Conservation (phyloP, 2,113 vertebrate species). For the Athene cunicularia region DNA sequence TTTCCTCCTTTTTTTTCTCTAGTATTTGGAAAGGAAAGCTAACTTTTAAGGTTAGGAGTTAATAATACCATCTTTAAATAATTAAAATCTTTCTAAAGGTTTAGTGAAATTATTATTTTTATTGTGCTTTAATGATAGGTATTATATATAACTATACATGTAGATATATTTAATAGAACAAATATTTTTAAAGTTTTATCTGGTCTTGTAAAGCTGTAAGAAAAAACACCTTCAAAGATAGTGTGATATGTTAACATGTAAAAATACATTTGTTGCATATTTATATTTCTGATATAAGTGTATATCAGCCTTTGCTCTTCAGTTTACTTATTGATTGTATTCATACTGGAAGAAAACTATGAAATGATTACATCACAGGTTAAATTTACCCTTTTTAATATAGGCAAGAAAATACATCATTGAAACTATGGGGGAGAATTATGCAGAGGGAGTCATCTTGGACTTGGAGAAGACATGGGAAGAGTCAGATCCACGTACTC, state of each 20-base stretch:
- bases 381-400: neutral
- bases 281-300: neutral
- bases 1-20: neutral
- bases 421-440: conserved; percentile 88
- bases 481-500: conserved; percentile 88
- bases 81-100: neutral
- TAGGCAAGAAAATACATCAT: conserved; percentile 93
- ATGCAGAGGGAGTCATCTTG: conserved; percentile 86
- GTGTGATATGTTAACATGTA: neutral
- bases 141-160: neutral
- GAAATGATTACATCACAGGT: neutral
- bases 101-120: neutral
- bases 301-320: neutral
- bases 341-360: neutral
- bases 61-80: neutral
- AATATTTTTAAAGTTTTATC: neutral
- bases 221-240: neutral
- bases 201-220: neutral
- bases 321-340: neutral
- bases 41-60: neutral
- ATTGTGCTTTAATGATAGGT: neutral
- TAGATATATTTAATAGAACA: neutral
- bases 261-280: neutral
- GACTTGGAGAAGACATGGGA: conserved; percentile 94
- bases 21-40: neutral